Conservation (phyloP, 2,113 vertebrate species). For the Odocoileus hemionus region DNA sequence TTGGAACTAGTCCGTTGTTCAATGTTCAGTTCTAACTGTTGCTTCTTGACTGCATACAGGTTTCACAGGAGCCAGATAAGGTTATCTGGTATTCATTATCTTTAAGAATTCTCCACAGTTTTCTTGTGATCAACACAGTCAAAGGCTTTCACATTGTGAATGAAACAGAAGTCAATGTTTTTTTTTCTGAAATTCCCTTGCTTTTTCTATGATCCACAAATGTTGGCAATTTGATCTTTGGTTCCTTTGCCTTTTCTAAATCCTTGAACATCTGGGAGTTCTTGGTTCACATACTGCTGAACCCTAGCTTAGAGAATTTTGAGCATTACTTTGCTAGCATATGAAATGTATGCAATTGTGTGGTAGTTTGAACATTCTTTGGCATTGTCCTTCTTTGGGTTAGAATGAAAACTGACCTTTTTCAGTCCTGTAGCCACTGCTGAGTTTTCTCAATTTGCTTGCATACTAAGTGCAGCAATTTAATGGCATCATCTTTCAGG, state of each 20-base stretch:
- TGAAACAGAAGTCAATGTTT: not conserved
- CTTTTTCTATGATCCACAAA: not conserved
- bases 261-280: not conserved
- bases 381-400: not conserved
- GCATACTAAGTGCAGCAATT: not conserved
- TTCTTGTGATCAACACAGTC: not conserved
- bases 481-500: not conserved
- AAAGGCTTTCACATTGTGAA: not conserved
- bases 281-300: not conserved
- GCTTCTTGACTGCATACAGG: not conserved
- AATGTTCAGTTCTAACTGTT: not conserved
- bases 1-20: not conserved
- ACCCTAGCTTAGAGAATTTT: not conserved
- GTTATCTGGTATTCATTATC: not conserved
- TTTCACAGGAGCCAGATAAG: not conserved
- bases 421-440: not conserved
- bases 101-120: not conserved
- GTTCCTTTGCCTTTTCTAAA: not conserved
- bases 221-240: not conserved
- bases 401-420: not conserved
- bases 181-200: not conserved
- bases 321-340: not conserved
- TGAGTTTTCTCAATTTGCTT: not conserved
- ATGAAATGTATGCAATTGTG: not conserved
- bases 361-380: not conserved